Evolutionary conservation across 2,888 invertebrate species (phyloP).

Genomic region (Drosophila maculinotata): DNA sequence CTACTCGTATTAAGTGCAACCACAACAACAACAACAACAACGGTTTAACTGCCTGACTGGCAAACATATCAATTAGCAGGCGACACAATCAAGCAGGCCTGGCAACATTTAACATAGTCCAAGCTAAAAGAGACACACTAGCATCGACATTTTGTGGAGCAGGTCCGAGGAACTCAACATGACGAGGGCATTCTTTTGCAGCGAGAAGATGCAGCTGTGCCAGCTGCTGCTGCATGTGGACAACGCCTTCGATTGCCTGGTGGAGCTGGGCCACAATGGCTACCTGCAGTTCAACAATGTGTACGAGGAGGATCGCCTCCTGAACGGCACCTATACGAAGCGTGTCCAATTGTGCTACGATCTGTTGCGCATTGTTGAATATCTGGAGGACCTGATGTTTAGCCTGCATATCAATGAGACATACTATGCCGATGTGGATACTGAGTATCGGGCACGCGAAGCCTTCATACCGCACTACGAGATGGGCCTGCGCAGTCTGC

Average conservation of each 20-base stretch:
- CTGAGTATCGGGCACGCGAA: slow-evolving; percentile 63
- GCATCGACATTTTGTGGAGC: background rate
- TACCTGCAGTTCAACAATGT: slow-evolving; percentile 78
- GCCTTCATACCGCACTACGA: slow-evolving; percentile 59
- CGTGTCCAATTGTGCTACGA: slow-evolving; percentile 71
- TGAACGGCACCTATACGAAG: slow-evolving; percentile 62
- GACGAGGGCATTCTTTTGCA: slow-evolving; percentile 77
- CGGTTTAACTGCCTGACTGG: slow-evolving; percentile 12
- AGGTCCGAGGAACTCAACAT: no score
- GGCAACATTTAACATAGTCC: background rate
- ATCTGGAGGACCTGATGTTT: slow-evolving; percentile 56
- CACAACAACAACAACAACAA: slow-evolving; percentile 16
- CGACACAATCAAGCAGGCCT: slow-evolving; percentile 35
- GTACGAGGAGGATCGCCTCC: slow-evolving; percentile 54
- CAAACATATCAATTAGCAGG: slow-evolving; percentile 68
- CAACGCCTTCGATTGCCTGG: slow-evolving; percentile 77
- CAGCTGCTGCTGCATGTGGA: slow-evolving; percentile 78
- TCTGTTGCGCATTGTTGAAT: slow-evolving; percentile 60
- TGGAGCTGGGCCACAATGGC: slow-evolving; percentile 78
- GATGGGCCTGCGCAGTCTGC: slow-evolving; percentile 36
- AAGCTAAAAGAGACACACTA: background rate
- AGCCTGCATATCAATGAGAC: slow-evolving; percentile 44
- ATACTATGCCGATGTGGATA: slow-evolving; percentile 66
- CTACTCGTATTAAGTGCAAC: slow-evolving; percentile 58
- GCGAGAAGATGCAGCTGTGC: slow-evolving; percentile 81